Percentiles rank a stretch among this genome's conserved stretches.
phyloP scores from a whole-genome alignment of 2,113 vertebrate genomes.

The Verasper variegatus region DNA sequence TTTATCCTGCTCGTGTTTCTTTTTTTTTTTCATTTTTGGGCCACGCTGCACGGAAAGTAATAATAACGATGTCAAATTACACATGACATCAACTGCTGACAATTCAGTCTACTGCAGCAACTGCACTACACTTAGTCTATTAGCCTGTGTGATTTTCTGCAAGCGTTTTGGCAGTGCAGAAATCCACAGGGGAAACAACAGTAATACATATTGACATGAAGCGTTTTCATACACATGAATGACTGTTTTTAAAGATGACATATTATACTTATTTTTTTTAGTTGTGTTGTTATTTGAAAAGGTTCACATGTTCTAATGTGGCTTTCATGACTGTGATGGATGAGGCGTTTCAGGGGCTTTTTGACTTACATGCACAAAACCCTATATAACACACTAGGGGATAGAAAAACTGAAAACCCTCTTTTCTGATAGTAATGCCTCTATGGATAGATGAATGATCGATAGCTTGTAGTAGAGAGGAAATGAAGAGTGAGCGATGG shows the following conservation, averaged over 20 bases:
- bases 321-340: no score
- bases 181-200: not conserved
- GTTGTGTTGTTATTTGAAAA: no score
- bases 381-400: no score
- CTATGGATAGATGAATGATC: not conserved
- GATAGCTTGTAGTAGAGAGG: not conserved
- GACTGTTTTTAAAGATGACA: no score
- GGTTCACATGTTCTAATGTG: no score
- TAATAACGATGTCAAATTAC: constrained; percentile 15
- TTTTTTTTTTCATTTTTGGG: not conserved
- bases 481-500: not conserved
- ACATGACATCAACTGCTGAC: constrained; percentile 7
- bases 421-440: no score
- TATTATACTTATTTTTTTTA: no score
- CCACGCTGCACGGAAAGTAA: constrained; percentile 2
- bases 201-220: not conserved
- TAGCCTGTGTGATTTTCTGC: constrained; percentile 4
- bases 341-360: no score
- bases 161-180: not conserved
- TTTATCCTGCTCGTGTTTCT: not conserved
- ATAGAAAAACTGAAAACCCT: no score
- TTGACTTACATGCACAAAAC: no score
- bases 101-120: constrained; percentile 12
- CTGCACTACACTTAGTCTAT: not conserved
- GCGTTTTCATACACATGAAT: not conserved